Conservation (phyloP, 2,797 vertebrate genomes). For the Otolemur crassicaudatus region DNA sequence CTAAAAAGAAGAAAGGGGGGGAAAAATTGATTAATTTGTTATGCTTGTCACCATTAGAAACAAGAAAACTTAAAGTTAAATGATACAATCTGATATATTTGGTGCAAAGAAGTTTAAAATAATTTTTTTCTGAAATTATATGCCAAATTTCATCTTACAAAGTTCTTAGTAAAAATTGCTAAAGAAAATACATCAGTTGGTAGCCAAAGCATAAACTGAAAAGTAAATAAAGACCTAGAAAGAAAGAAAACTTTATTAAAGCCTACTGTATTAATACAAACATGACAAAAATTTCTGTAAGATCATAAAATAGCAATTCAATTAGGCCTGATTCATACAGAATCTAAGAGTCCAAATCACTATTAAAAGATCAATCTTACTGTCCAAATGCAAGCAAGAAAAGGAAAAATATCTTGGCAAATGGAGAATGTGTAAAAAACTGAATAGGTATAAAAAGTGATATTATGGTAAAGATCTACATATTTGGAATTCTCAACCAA, state of each 20-base stretch:
- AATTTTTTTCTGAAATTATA: constrained; percentile 44
- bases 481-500: constrained; percentile 26
- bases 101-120: constrained; percentile 25
- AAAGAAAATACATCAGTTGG: constrained; percentile 5
- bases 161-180: not conserved
- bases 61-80: constrained; percentile 12
- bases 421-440: not conserved
- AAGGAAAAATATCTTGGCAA: not conserved
- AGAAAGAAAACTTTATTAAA: constrained; percentile 24
- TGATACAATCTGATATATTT: constrained; percentile 6
- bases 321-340: not conserved
- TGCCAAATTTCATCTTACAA: constrained; percentile 13
- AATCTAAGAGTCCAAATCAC: constrained; percentile 9
- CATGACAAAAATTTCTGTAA: constrained; percentile 8
- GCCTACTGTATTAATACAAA: constrained; percentile 11
- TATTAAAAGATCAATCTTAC: constrained; percentile 20
- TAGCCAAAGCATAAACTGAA: not conserved
- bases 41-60: not conserved
- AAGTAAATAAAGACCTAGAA: constrained; percentile 36
- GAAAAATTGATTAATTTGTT: not conserved
- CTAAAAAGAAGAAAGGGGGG: constrained; percentile 85
- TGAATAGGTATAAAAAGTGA: constrained; percentile 4
- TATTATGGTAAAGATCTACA: not conserved
- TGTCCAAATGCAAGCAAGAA: constrained; percentile 23
- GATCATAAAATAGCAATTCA: constrained; percentile 10